phyloP scores from a whole-genome alignment of 2,888 invertebrate genomes.

The Conchocele bisecta region DNA sequence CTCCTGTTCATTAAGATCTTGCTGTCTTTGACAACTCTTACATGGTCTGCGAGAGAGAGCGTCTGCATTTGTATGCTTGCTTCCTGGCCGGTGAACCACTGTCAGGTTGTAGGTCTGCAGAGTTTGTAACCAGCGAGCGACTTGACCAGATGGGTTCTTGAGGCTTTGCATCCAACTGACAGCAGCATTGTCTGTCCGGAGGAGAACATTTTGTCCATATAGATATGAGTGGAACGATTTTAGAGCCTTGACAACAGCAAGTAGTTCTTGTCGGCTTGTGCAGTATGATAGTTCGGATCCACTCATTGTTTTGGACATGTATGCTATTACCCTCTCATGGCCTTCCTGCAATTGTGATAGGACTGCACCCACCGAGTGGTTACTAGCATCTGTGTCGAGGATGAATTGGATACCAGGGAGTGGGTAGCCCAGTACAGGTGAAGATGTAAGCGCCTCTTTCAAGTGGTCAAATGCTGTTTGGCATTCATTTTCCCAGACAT shows the following conservation, averaged over 20 bases:
- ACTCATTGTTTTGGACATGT: slow-evolving; percentile 38
- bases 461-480: slow-evolving; percentile 18
- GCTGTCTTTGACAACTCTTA: background rate
- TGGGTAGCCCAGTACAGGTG: slow-evolving; percentile 19
- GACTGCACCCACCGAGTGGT: slow-evolving; percentile 19
- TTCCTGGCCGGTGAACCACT: slow-evolving; percentile 24
- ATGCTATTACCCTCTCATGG: slow-evolving; percentile 35
- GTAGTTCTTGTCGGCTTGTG: background rate
- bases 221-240: background rate
- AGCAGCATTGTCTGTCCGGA: background rate
- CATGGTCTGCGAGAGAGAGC: slow-evolving; percentile 31
- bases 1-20: background rate
- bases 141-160: slow-evolving; percentile 41
- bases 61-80: slow-evolving; percentile 26
- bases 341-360: slow-evolving; percentile 36
- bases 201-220: background rate
- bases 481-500: slow-evolving; percentile 3
- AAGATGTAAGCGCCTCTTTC: slow-evolving; percentile 6
- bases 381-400: slow-evolving; percentile 31
- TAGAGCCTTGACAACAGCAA: background rate
- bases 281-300: slow-evolving; percentile 11
- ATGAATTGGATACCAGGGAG: slow-evolving; percentile 16
- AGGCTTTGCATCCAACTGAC: slow-evolving; percentile 39
- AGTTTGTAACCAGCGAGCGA: slow-evolving; percentile 36
- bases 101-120: slow-evolving; percentile 32